Percentiles rank a stretch among this genome's conserved stretches.
Evolutionary conservation across 2,888 invertebrate genomes (phyloP).

Genomic region (Merodon equestris): DNA sequence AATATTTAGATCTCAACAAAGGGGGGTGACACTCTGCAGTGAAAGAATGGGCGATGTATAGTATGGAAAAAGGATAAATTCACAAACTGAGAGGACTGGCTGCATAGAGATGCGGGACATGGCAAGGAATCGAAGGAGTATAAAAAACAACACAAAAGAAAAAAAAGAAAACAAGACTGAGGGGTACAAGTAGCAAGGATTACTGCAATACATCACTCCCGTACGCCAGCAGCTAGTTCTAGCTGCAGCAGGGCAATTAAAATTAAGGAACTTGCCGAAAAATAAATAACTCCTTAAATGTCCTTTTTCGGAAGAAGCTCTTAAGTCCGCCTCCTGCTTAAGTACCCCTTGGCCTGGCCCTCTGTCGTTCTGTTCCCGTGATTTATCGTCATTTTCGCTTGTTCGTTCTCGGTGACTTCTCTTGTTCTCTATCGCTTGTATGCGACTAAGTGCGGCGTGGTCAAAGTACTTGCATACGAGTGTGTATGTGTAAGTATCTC

Average conservation of each 20-base stretch:
- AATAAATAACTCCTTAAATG: constrained; percentile 67
- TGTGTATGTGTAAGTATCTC: constrained; percentile 43
- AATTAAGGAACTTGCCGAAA: constrained; percentile 63
- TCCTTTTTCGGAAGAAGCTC: constrained; percentile 60
- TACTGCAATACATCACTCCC: constrained; percentile 58
- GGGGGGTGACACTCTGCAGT: too few relatives aligned
- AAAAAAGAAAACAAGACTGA: neutral
- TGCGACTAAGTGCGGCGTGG: constrained; percentile 32
- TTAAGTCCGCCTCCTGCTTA: constrained; percentile 34
- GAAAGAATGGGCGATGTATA: too few relatives aligned
- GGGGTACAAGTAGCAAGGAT: constrained; percentile 9
- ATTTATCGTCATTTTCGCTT: constrained; percentile 62
- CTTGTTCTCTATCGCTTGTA: too few relatives aligned
- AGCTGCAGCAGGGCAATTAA: constrained; percentile 56
- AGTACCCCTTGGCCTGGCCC: constrained; percentile 19
- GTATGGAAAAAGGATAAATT: too few relatives aligned
- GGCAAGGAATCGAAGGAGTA: neutral
- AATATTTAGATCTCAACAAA: too few relatives aligned
- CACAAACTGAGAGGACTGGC: too few relatives aligned
- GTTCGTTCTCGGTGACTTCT: too few relatives aligned
- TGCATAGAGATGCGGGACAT: constrained; percentile 62
- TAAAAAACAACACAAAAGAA: constrained; percentile 25
- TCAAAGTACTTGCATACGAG: constrained; percentile 64
- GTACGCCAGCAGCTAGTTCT: neutral
- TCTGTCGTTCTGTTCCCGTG: constrained; percentile 25